Conservation (phyloP, 2,888 invertebrate genomes). For the Empis stercorea region DNA sequence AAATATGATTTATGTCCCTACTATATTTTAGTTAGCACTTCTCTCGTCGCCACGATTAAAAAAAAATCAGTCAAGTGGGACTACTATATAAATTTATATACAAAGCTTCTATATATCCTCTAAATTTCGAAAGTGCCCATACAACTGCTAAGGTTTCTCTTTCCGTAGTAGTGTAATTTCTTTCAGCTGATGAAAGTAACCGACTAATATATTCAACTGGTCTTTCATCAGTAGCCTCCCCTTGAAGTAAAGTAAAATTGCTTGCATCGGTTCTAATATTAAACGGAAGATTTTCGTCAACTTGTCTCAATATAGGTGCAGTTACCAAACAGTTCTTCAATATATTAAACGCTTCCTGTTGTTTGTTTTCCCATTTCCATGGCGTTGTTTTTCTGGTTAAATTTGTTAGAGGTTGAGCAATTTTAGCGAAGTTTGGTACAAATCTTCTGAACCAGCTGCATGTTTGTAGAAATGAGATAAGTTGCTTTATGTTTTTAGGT, state of each 20-base stretch:
- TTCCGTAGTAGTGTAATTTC: constrained; percentile 25
- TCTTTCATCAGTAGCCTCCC: too few species aligned
- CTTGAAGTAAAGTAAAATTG: constrained; percentile 14
- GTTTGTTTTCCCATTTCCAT: constrained; percentile 17
- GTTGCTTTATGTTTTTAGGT: constrained; percentile 15
- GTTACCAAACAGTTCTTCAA: constrained; percentile 13
- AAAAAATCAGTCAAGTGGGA: too few species aligned
- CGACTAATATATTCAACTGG: too few species aligned
- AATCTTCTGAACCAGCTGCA: constrained; percentile 19
- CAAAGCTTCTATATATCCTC: constrained; percentile 31
- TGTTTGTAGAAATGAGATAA: constrained; percentile 17
- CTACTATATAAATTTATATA: too few species aligned
- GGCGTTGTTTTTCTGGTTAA: constrained; percentile 16
- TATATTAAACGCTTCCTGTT: constrained; percentile 13
- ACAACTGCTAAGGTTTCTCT: constrained; percentile 26
- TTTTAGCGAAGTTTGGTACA: constrained; percentile 22
- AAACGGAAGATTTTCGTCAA: constrained; percentile 16
- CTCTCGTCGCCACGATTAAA: too few species aligned
- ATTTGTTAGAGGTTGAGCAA: constrained; percentile 17
- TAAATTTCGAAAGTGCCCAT: constrained; percentile 28
- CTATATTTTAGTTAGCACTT: too few species aligned
- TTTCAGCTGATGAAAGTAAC: constrained; percentile 15
- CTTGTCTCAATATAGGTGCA: constrained; percentile 13
- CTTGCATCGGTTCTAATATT: constrained; percentile 19
- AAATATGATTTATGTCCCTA: too few species aligned